Evolutionary conservation across 2,113 vertebrate genomes (phyloP), one percentile per base, ranked within the genome.

Genomic region (Sylvietta virens): DNA sequence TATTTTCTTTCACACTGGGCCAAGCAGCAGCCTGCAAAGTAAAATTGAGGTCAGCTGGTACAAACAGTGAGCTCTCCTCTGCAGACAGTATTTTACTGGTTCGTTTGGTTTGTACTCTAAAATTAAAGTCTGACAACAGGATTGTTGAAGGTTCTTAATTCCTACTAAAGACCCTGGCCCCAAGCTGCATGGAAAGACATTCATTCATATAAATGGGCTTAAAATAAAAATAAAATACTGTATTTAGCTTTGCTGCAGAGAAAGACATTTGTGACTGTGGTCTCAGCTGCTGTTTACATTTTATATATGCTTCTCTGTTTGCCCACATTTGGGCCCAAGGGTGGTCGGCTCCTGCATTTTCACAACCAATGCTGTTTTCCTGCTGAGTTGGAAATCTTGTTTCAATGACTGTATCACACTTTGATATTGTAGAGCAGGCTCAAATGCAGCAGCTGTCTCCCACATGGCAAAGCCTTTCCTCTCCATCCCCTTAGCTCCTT

Each of bases 31-130:
- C 42, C 71, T 85, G 81, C 89, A 66, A 92, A 83, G 76, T 84
- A 80, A 94, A 67, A 84, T 57, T 92, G 44, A 95, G 88, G 77
- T 88, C 85, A 95, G 66, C 48, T 65, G 62, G 44, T 85, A 62
- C 6, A 54, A 81, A 44, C 35, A 88, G 44, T 6, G 58, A 69
- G 62, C 26, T 73, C 31, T 44, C 4, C 67, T 77, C 88, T 73
- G 72, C 58, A 73, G 76, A 54, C 62, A 86, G 64, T 60, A 60
- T 71, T 84, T 89, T 35, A 51, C 72, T 78, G 54, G 5, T 78
- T 94, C 39, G 54, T 86, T 90, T 92, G 42, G 27, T 74, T 64
- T 77, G 51, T 15, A 64, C 39, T 45, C 51, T 0, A 42, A 94
- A 81, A 87, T 67, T 67, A 33, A 74, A 37, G 48, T 47, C 77